Percentiles rank a stretch among this genome's conserved stretches.
Evolutionary conservation across 2,797 vertebrate species (phyloP).

Genomic region (Alectoris magna): DNA sequence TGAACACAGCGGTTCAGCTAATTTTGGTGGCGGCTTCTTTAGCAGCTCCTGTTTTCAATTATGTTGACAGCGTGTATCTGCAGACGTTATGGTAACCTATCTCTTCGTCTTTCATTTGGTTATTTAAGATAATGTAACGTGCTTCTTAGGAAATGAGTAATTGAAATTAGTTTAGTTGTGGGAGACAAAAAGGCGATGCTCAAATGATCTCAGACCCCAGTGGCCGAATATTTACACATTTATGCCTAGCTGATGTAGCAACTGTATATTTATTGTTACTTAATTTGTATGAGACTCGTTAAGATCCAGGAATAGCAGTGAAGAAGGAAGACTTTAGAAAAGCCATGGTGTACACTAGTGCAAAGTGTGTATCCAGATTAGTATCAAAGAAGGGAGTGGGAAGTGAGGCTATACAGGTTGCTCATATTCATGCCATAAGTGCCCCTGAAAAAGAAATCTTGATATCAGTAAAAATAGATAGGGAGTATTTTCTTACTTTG

Average conservation of each 20-base stretch:
- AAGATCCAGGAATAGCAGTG: background rate
- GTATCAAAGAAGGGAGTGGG: background rate
- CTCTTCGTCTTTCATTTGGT: background rate
- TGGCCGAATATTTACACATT: background rate
- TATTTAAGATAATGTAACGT: background rate
- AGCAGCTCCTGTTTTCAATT: constrained; percentile 96
- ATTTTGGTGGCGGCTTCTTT: constrained; percentile 93
- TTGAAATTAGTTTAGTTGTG: background rate
- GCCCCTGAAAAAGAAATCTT: background rate
- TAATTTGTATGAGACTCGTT: background rate
- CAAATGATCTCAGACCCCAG: background rate
- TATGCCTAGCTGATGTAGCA: background rate
- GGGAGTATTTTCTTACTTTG: background rate
- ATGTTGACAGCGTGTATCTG: constrained; percentile 91
- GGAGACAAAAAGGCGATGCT: background rate
- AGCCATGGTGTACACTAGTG: background rate
- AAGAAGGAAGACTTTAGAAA: background rate
- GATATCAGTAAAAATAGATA: background rate
- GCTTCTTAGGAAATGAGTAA: background rate
- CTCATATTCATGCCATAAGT: background rate
- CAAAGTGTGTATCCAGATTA: background rate
- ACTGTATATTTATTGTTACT: background rate
- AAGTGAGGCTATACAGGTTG: background rate
- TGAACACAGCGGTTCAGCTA: constrained; percentile 95
- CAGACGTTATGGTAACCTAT: constrained; percentile 91